Percentiles rank a stretch among this genome's conserved stretches.
Conservation (phyloP, 1,140 invertebrate genomes). For the Euborellia annulipes region DNA sequence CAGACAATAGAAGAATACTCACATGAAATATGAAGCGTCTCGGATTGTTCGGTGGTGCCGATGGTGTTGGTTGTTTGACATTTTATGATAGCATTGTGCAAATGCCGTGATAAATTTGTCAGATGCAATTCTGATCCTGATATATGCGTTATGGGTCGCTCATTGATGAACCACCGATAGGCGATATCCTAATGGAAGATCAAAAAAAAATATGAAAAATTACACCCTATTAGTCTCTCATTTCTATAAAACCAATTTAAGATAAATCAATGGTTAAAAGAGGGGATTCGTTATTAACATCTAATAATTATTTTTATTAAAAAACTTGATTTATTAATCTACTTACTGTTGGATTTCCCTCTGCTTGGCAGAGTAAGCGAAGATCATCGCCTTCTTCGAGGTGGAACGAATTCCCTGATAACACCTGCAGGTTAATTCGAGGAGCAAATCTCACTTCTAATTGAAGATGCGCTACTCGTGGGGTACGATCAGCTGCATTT, state of each 20-base stretch:
- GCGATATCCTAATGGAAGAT: conserved; percentile 9
- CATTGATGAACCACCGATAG: conserved; percentile 59
- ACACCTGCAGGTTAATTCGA: too few relatives aligned
- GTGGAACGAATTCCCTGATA: background rate
- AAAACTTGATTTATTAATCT: too few relatives aligned
- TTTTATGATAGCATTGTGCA: conserved; percentile 72
- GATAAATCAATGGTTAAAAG: too few relatives aligned
- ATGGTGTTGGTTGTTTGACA: conserved; percentile 84
- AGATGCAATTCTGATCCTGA: conserved; percentile 68
- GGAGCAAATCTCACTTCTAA: conserved; percentile 41
- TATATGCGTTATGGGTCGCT: conserved; percentile 60
- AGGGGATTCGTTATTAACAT: too few relatives aligned
- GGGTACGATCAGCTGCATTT: conserved; percentile 66
- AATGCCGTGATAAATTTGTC: conserved; percentile 61
- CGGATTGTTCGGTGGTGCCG: conserved; percentile 72
- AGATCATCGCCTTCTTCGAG: conserved; percentile 72
- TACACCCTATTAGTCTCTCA: too few relatives aligned
- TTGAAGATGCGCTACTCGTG: conserved; percentile 57
- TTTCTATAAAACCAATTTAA: too few relatives aligned
- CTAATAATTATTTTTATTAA: too few relatives aligned
- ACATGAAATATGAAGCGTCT: conserved; percentile 77
- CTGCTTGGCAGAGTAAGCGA: conserved; percentile 62
- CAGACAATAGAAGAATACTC: too few relatives aligned
- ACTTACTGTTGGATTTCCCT: conserved; percentile 58
- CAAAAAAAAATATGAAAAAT: too few relatives aligned